Base-by-base conservation (phyloP, 1,140 invertebrate genomes). In the Habropoda laboriosa region DNA sequence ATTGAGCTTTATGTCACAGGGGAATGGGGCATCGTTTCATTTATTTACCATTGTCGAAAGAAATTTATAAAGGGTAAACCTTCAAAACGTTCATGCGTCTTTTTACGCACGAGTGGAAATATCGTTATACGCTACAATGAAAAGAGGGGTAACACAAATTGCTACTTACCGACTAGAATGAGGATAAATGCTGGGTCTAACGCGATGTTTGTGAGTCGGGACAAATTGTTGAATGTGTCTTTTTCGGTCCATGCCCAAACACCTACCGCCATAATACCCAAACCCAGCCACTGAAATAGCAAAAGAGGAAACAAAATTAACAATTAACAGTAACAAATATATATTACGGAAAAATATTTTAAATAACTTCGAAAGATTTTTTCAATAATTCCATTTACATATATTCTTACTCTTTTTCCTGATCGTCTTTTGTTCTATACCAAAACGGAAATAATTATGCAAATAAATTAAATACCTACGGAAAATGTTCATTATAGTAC, bases 241-340 rank as follows among this genome's bases (percentile, higher is more conserved):
- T 99, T 99, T 92, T 99, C 98, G 55, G 96, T 96, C 97, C 98
- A 99, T 63, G 98, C 98, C 98, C 98, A 99, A 64, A 99, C 94
- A 55, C 98, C 98, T 63, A 99, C 95, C 8, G 97, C 97, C 89
- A 98, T 94, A 77, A 99, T 96, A 40, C 96, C 94, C 30, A 98
- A 93, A 13, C 98, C 98, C 58, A 98, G 92, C 87, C 98, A 94
- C 98, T 98, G 93, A 87, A 95, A 95, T 81, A 89, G 91, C 58
- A 82, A 89, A 89, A 87, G n/a, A 32, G 78, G 24, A 58, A 21
- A 51, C 24, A 6, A 32, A 42, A 38, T 24, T 66, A 57, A 55
- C 55, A 40, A 55, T 53, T 2, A 55, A 27, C 13, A 0, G 16
- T 1, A 45, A 42, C 5, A 5, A 30, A 12, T 3, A 10, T 30